A percentile compares a stretch with the other conserved stretches of the same genome.
Conservation (phyloP, 2,888 invertebrate species). For the Apomyelois bistriatella region DNA sequence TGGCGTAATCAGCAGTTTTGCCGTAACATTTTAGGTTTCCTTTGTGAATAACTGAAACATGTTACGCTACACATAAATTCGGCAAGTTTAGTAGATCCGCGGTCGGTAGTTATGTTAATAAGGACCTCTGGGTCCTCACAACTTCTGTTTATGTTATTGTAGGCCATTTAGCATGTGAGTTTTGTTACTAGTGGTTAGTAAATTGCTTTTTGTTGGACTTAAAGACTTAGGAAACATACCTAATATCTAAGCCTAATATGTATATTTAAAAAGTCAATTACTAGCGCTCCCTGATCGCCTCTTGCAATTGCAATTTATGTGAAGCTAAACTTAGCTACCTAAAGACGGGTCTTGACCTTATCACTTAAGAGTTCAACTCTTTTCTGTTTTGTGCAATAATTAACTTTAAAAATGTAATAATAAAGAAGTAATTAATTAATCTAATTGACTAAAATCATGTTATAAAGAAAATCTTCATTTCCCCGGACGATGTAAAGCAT, state of each 20-base stretch:
- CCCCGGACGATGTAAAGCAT: not conserved
- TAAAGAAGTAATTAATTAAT: too few species aligned
- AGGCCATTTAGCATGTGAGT: not conserved
- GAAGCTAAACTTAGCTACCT: too few species aligned
- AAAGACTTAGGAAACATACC: too few species aligned
- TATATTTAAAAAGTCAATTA: too few species aligned
- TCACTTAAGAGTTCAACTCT: too few species aligned
- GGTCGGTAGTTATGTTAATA: conserved; percentile 14
- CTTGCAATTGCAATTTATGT: too few species aligned
- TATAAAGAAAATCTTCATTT: not conserved
- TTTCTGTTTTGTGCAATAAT: too few species aligned
- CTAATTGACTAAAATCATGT: too few species aligned
- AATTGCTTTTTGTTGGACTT: not conserved
- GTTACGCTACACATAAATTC: conserved; percentile 2
- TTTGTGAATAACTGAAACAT: conserved; percentile 9
- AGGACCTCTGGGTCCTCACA: conserved; percentile 5
- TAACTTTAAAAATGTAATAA: too few species aligned
- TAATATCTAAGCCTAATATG: too few species aligned
- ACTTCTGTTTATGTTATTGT: not conserved
- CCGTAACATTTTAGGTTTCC: not conserved
- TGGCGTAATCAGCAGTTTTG: conserved; percentile 8
- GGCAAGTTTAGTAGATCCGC: conserved; percentile 2
- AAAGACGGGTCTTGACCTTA: too few species aligned
- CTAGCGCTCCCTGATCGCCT: too few species aligned
- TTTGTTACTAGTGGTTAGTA: not conserved